Percentiles rank a stretch among this genome's conserved stretches.
Evolutionary conservation across 1,140 invertebrate genomes (phyloP).

Genomic region (Chelonus insularis): DNA sequence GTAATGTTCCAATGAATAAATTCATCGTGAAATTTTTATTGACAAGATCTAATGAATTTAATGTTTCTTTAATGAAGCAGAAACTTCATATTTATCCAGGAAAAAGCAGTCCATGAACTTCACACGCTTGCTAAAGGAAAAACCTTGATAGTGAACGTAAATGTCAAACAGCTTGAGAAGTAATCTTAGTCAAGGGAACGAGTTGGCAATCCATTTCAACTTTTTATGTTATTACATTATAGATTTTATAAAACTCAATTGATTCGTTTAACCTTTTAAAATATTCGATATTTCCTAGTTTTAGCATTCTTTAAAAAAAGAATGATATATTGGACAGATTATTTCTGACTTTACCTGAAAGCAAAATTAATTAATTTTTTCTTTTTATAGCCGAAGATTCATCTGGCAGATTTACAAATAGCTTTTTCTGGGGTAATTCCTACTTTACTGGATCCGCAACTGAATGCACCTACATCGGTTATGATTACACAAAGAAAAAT

Average conservation of each 20-base stretch:
- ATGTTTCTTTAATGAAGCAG: neutral
- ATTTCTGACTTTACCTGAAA: no score
- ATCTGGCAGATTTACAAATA: constrained; percentile 75
- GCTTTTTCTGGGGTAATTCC: constrained; percentile 82
- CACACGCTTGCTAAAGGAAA: constrained; percentile 23
- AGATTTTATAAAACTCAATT: neutral
- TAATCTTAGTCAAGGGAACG: constrained; percentile 12
- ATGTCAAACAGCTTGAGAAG: constrained; percentile 40
- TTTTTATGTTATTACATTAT: neutral
- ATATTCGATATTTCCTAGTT: no score
- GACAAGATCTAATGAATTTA: no score
- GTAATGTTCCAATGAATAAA: no score
- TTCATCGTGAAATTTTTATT: no score
- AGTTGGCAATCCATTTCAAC: neutral
- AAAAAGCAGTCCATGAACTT: constrained; percentile 46
- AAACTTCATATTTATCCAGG: neutral
- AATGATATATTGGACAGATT: no score
- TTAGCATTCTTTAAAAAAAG: no score
- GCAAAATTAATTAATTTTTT: constrained; percentile 23
- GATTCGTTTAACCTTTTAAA: neutral
- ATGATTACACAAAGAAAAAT: constrained; percentile 39
- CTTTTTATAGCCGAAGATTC: constrained; percentile 75
- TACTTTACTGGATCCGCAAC: constrained; percentile 79
- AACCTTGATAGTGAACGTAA: constrained; percentile 49
- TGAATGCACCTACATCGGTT: constrained; percentile 71